Evolutionary conservation across 2,113 vertebrate species (phyloP).

Genomic region (Mystacornis crossleyi): DNA sequence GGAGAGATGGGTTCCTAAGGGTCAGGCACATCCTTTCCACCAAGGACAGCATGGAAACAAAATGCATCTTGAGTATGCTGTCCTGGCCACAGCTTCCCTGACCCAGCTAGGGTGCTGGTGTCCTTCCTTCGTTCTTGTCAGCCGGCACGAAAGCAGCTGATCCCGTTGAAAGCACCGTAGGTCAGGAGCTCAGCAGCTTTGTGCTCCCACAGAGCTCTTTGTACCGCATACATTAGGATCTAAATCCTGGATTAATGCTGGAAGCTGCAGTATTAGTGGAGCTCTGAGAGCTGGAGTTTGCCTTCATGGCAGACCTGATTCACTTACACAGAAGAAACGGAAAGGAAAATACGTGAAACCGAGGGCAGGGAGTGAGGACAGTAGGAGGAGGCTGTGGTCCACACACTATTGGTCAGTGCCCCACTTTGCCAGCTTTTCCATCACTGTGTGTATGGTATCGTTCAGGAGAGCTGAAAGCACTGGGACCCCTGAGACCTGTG

Average conservation of each 20-base stretch:
- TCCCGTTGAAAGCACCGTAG: not conserved
- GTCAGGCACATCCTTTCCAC: not conserved
- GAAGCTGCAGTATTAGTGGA: constrained; percentile 40
- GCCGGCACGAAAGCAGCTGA: constrained; percentile 30
- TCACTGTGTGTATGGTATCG: not conserved
- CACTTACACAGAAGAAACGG: not conserved
- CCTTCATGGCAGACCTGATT: not conserved
- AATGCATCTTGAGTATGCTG: not conserved
- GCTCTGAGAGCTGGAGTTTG: not conserved
- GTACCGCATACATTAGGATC: not conserved
- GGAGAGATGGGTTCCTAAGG: not conserved
- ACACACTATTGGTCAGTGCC: not conserved
- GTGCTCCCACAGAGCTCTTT: constrained; percentile 9
- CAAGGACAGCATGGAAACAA: not conserved
- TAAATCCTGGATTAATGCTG: constrained; percentile 68
- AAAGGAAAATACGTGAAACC: not conserved
- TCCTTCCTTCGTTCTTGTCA: constrained; percentile 56
- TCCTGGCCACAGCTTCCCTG: not conserved
- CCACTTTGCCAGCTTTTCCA: not conserved
- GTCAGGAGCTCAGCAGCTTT: constrained; percentile 38
- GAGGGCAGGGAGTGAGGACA: not conserved
- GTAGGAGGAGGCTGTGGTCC: not conserved
- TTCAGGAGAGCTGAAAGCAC: not conserved
- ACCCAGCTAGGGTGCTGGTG: not conserved
- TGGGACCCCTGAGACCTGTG: not conserved